Evolutionary conservation across 2,888 invertebrate species (phyloP).

Genomic region (Caenorhabditis sp.): DNA sequence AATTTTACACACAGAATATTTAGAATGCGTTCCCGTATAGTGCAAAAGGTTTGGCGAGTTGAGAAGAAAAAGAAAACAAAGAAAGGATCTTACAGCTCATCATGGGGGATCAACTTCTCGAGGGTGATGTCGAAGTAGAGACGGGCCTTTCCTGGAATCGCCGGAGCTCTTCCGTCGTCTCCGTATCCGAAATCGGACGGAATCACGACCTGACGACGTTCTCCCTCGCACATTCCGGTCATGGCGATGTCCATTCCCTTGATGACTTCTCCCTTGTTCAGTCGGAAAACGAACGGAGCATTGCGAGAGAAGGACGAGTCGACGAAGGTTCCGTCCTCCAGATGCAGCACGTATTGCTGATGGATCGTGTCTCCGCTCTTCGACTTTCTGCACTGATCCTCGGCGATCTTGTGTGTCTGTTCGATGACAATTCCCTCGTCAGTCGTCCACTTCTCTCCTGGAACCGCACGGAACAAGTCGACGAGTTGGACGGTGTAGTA

Average conservation of each 20-base stretch:
- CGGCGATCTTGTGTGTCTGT: conserved; percentile 72
- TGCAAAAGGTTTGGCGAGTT: conserved; percentile 31
- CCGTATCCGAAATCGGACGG: conserved; percentile 81
- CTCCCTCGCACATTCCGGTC: conserved; percentile 83
- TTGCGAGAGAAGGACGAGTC: conserved; percentile 81
- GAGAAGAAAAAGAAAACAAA: conserved; percentile 1
- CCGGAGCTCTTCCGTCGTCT: conserved; percentile 79
- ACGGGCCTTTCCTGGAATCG: conserved; percentile 81
- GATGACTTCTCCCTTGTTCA: conserved; percentile 80
- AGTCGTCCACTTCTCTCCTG: conserved; percentile 81
- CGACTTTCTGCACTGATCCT: conserved; percentile 71
- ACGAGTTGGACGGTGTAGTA: conserved; percentile 83
- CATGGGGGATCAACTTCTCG: conserved; percentile 79
- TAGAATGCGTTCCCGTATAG: conserved; percentile 38
- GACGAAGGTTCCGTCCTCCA: conserved; percentile 82
- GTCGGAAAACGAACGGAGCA: conserved; percentile 81
- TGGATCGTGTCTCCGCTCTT: conserved; percentile 80
- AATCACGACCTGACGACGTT: conserved; percentile 80
- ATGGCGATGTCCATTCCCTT: conserved; percentile 81
- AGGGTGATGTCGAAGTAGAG: conserved; percentile 83
- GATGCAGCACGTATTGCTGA: conserved; percentile 80
- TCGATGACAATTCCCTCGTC: conserved; percentile 75
- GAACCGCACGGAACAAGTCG: conserved; percentile 80
- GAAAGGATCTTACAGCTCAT: conserved; percentile 74
- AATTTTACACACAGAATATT: conserved; percentile 3